Percentiles rank a stretch among this genome's conserved stretches.
Conservation (phyloP, 2,113 vertebrate genomes). For the Trinectes maculatus region DNA sequence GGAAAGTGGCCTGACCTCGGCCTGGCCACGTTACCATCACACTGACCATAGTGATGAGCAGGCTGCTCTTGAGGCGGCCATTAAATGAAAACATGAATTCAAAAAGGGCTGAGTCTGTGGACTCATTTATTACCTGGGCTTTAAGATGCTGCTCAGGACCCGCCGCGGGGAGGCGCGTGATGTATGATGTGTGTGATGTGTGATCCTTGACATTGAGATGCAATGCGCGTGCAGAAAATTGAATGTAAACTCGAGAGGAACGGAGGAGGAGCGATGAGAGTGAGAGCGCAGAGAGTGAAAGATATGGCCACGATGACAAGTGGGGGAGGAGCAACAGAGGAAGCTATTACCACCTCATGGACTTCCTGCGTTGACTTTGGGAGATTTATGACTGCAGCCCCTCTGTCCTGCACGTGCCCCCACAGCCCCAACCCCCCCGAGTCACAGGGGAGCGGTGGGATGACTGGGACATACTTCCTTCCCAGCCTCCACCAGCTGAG, state of each 20-base stretch:
- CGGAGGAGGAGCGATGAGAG: constrained; percentile 29
- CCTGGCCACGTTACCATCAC: background rate
- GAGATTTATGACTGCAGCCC: constrained; percentile 66
- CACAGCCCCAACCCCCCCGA: background rate
- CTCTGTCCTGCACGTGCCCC: background rate
- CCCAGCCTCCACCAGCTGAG: background rate
- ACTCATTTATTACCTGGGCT: constrained; percentile 6
- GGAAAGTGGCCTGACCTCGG: constrained; percentile 2
- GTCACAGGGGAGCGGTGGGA: constrained; percentile 12
- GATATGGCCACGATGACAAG: constrained; percentile 44
- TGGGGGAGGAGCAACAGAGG: constrained; percentile 33
- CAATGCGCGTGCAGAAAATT: constrained; percentile 38
- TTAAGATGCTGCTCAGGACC: background rate
- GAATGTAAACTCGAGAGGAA: constrained; percentile 29
- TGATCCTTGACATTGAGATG: constrained; percentile 37
- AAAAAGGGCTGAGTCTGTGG: background rate
- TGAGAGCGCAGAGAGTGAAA: constrained; percentile 17
- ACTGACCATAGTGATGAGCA: background rate
- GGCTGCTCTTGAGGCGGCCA: background rate
- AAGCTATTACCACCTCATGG: constrained; percentile 32
- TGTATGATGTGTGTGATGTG: background rate
- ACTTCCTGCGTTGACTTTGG: constrained; percentile 55
- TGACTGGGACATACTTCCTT: constrained; percentile 15
- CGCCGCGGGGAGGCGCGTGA: background rate
- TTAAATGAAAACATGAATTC: constrained; percentile 5